Evolutionary conservation across 2,888 invertebrate species (phyloP).

Genomic region (Caenorhabditis sp.): DNA sequence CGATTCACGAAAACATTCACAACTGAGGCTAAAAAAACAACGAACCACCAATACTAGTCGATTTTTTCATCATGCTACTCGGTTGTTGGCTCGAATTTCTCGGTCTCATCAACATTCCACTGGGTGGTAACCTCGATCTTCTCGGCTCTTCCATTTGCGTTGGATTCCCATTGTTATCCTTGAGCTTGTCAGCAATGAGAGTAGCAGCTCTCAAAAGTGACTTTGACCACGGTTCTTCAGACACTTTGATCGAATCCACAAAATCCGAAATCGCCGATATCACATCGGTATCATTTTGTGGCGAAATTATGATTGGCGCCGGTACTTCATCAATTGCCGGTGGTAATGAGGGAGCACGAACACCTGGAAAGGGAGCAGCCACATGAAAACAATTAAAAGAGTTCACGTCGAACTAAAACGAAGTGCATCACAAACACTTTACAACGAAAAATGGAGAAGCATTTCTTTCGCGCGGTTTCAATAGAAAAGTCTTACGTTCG

Average conservation of each 20-base stretch:
- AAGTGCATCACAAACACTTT: slow-evolving; percentile 12
- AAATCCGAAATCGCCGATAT: slow-evolving; percentile 47
- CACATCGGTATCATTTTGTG: slow-evolving; percentile 46
- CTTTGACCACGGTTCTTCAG: slow-evolving; percentile 59
- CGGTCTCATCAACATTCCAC: slow-evolving; percentile 2
- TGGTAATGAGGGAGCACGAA: slow-evolving; percentile 40
- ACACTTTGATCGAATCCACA: slow-evolving; percentile 54
- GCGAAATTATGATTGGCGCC: slow-evolving; percentile 42
- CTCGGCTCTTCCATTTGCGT: slow-evolving; percentile 1
- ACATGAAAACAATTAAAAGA: not conserved
- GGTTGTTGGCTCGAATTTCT: slow-evolving; percentile 25
- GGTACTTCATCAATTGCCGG: slow-evolving; percentile 39
- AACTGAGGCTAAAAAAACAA: slow-evolving; percentile 10
- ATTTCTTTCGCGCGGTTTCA: not conserved
- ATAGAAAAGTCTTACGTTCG: slow-evolving; percentile 80
- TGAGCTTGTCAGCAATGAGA: slow-evolving; percentile 64
- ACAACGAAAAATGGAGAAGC: not conserved
- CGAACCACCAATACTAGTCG: slow-evolving; percentile 42
- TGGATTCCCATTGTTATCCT: slow-evolving; percentile 38
- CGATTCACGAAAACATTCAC: not conserved
- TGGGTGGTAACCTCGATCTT: slow-evolving; percentile 17
- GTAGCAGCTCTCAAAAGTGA: slow-evolving; percentile 65
- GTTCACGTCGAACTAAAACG: no score
- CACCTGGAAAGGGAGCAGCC: slow-evolving; percentile 5
- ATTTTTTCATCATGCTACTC: slow-evolving; percentile 35